Evolutionary conservation across 2,888 invertebrate species (phyloP).

Genomic region (Tipula unca): DNA sequence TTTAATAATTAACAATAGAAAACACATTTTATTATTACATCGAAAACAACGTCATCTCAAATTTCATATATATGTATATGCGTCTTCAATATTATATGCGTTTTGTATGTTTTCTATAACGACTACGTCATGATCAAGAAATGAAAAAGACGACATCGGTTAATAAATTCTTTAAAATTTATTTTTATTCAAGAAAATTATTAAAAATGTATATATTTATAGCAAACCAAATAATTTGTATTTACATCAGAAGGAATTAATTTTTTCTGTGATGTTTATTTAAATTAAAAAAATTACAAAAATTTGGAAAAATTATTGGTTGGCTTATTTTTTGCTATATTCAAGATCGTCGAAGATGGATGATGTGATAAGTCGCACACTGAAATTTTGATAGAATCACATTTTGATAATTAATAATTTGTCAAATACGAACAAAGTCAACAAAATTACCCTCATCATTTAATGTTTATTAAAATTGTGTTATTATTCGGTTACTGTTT

Average conservation of each 20-base stretch:
- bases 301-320: not conserved
- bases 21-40: not conserved
- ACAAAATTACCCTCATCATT: not conserved
- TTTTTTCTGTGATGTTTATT: not conserved
- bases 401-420: not conserved
- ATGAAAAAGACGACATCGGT: not conserved
- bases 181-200: not conserved
- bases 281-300: not conserved
- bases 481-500: not conserved
- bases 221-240: not conserved
- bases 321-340: not conserved
- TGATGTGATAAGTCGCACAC: not conserved
- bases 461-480: not conserved
- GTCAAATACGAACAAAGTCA: not conserved
- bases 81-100: not conserved
- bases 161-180: not conserved
- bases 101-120: not conserved
- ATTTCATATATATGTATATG: too few species aligned
- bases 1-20: not conserved
- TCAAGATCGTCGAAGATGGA: not conserved
- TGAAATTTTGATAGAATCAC: not conserved
- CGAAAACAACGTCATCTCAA: not conserved
- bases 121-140: not conserved
- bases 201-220: not conserved
- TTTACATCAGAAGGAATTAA: not conserved